phyloP scores from a whole-genome alignment of 2,113 vertebrate species.

The Xenopus borealis region DNA sequence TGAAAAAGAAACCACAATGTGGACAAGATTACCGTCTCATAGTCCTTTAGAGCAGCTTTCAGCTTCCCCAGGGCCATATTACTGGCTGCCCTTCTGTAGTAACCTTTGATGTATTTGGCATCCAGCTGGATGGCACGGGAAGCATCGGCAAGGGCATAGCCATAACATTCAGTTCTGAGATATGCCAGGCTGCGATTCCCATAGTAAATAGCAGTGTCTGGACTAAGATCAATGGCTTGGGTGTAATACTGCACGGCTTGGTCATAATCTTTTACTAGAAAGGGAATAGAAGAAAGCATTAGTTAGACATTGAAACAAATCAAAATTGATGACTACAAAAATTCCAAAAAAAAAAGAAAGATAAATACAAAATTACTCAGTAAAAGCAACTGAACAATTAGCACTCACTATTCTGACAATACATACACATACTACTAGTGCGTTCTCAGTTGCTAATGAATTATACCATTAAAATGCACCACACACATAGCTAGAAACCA shows the following conservation, averaged over 20 bases:
- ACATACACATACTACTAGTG: no score
- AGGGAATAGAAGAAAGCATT: neutral
- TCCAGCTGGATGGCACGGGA: slow-evolving; percentile 84
- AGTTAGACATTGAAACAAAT: neutral
- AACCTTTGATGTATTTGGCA: slow-evolving; percentile 91
- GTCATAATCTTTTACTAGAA: slow-evolving; percentile 85
- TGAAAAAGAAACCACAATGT: no score
- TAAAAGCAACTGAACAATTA: no score
- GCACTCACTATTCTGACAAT: no score
- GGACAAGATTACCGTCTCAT: slow-evolving; percentile 74
- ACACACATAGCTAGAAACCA: no score
- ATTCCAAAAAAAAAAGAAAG: no score
- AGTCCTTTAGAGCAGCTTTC: slow-evolving; percentile 89
- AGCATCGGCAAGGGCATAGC: slow-evolving; percentile 87
- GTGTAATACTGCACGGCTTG: slow-evolving; percentile 88
- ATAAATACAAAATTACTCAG: no score
- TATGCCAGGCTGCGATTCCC: slow-evolving; percentile 93
- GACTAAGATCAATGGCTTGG: slow-evolving; percentile 83
- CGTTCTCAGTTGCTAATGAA: no score
- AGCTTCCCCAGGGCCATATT: slow-evolving; percentile 96
- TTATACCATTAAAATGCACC: no score
- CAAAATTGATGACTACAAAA: no score
- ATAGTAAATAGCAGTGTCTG: slow-evolving; percentile 84
- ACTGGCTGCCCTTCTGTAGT: slow-evolving; percentile 88
- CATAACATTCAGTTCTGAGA: slow-evolving; percentile 92